Percentiles rank a stretch among this genome's conserved stretches.
Conservation (phyloP, 2,888 invertebrate species). For the Agriotes lineatus region DNA sequence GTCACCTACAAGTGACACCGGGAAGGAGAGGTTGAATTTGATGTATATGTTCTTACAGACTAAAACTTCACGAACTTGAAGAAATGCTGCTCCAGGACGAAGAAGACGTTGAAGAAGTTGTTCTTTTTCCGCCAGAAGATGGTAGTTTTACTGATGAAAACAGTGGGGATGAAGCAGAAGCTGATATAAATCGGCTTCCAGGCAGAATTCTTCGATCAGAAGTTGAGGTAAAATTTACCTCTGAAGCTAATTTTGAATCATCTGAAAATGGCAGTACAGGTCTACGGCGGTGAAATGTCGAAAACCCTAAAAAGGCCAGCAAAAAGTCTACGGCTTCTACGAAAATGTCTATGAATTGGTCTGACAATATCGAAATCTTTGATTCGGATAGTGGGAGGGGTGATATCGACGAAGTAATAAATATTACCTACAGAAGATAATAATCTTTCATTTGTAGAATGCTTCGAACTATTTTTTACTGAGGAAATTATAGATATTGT, state of each 20-base stretch:
- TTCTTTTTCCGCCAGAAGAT: neutral
- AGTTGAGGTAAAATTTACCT: neutral
- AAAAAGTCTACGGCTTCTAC: neutral
- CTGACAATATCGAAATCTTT: neutral
- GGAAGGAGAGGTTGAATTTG: neutral
- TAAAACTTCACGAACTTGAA: neutral
- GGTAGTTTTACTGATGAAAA: neutral
- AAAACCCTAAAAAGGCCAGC: too few species aligned
- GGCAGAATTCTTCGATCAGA: neutral
- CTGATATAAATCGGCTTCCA: neutral
- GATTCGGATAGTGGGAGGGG: neutral
- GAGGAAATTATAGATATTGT: neutral
- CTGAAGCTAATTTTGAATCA: neutral
- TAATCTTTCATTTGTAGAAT: neutral
- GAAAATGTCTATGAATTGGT: neutral
- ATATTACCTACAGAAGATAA: neutral
- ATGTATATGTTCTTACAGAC: neutral
- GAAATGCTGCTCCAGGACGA: neutral
- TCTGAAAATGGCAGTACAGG: neutral
- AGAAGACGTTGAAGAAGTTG: neutral
- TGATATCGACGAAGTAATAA: neutral
- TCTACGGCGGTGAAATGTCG: too few species aligned
- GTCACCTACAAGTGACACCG: neutral
- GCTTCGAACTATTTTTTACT: conserved; percentile 8
- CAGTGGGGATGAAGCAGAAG: neutral